Evolutionary conservation across 2,797 vertebrate species (phyloP).

Genomic region (Dermochelys coriacea): DNA sequence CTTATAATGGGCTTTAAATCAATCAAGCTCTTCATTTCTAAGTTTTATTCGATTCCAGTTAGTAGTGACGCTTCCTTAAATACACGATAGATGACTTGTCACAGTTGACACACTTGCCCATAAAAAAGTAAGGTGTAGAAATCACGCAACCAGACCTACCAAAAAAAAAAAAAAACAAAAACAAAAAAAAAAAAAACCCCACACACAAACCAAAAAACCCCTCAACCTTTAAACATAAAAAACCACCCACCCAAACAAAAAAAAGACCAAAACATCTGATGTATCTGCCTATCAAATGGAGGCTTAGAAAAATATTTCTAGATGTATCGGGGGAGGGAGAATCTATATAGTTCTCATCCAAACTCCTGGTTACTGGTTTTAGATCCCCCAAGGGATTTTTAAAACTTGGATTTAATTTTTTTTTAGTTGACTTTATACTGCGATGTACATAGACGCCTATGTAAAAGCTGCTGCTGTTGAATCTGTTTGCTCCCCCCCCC

Average conservation of each 20-base stretch:
- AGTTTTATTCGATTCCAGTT: neutral
- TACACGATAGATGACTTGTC: neutral
- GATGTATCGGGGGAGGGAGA: conserved; percentile 37
- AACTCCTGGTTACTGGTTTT: conserved; percentile 30
- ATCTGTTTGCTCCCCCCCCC: conserved; percentile 2
- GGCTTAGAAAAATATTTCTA: conserved; percentile 17
- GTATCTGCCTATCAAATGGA: neutral
- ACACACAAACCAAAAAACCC: too few species aligned
- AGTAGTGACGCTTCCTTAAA: neutral
- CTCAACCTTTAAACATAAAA: neutral
- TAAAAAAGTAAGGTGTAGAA: conserved; percentile 11
- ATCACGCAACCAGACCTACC: neutral
- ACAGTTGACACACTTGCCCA: conserved; percentile 34
- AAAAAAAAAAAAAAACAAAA: neutral
- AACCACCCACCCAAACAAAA: neutral
- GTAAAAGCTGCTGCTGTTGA: conserved; percentile 34
- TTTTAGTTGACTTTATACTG: conserved; percentile 48
- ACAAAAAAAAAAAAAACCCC: neutral
- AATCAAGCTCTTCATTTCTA: neutral
- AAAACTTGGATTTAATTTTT: conserved; percentile 4
- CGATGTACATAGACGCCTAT: conserved; percentile 14
- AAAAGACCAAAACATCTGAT: neutral
- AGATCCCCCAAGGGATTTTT: fast-evolving
- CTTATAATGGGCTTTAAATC: neutral
- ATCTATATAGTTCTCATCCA: conserved; percentile 33